Base-by-base conservation (phyloP, 2,888 invertebrate species). In the Fragum whitleyi region DNA sequence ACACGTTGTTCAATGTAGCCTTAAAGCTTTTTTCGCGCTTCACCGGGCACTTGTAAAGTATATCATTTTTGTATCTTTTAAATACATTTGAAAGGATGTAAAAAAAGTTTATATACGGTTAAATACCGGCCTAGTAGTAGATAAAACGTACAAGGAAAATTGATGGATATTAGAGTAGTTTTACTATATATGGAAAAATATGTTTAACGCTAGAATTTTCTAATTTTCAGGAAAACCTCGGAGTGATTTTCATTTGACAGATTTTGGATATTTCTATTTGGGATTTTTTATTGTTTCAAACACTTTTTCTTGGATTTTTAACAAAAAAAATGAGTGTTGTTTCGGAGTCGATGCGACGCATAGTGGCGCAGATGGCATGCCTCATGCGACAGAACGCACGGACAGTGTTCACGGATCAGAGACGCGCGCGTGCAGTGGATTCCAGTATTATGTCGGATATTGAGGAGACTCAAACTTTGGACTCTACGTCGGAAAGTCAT, bases 281-380 rank as follows among this genome's bases (percentile, higher is more conserved):
- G 68, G 51, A 51, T 51, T 51, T 19, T 68, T 67, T 2, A 16
- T 2, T 55, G 16, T 21, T 55, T 36, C 55, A 32, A 23, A 36
- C 36, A 53, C 9, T 16, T 55, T 21, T n/a, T n/a, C n/a, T n/a
- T n/a, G n/a, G n/a, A n/a, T n/a, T n/a, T n/a, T n/a, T n/a, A n/a
- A n/a, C 32, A 23, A 29, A 23, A 26, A 68, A 3, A 29, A 86
- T 83, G 83, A 81, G 65, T 62, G 83, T 77, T 26, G 78, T 85
- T 1, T 83, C 86, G 29, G 71, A 80, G 3, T 76, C 85, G 23
- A 70, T 87, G 26, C 75, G 85, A n/a, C 79, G 86, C n/a, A 81
- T 81, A 3, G 87, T 74, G 11, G 69, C 65, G 11, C 86, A 86
- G 70, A 77, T 80, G 9, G 73, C 75, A 2, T 82, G 71, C n/a